A percentile compares a stretch with the other conserved stretches of the same genome.
These are phyloP conservation scores for Dendroctonus ponderosae DNA, from an alignment of 1,140 invertebrate species.

Conservation along the genomic window DNA sequence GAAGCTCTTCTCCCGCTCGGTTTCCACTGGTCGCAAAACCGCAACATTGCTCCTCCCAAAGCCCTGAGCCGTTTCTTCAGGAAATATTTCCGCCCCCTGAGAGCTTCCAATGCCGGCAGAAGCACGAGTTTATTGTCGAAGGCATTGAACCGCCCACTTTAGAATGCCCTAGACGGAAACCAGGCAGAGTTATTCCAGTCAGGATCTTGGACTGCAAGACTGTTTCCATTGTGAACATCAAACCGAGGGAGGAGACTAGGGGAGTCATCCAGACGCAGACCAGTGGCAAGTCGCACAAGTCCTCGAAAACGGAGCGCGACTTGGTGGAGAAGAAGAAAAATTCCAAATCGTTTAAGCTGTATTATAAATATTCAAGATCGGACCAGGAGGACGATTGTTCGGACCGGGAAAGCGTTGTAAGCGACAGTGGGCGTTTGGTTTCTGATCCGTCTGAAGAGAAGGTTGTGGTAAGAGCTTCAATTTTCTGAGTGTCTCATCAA, in stretches of 20 bases:
- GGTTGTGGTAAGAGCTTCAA: background rate
- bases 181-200: background rate
- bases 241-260: conserved; percentile 9
- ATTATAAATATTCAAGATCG: conserved; percentile 31
- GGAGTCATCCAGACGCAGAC: conserved; percentile 9
- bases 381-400: conserved; percentile 15
- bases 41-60: background rate
- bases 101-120: background rate
- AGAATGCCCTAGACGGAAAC: conserved; percentile 16
- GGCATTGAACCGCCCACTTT: conserved; percentile 39
- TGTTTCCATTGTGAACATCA: conserved; percentile 32
- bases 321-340: conserved; percentile 22
- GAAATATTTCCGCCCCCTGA: conserved; percentile 18
- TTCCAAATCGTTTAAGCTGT: conserved; percentile 26
- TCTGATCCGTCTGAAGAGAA: conserved; percentile 24
- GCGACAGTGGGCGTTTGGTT: conserved; percentile 26
- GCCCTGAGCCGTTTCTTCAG: background rate
- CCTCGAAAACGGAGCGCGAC: conserved; percentile 2
- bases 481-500: background rate
- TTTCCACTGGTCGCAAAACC: background rate
- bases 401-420: conserved; percentile 26
- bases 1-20: background rate
- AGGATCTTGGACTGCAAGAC: conserved; percentile 38
- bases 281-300: conserved; percentile 16
- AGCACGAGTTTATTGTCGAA: conserved; percentile 28